A percentile compares a stretch with the other conserved stretches of the same genome.
Evolutionary conservation across 2,113 vertebrate genomes (phyloP).

Genomic region (Gavialis gangeticus): DNA sequence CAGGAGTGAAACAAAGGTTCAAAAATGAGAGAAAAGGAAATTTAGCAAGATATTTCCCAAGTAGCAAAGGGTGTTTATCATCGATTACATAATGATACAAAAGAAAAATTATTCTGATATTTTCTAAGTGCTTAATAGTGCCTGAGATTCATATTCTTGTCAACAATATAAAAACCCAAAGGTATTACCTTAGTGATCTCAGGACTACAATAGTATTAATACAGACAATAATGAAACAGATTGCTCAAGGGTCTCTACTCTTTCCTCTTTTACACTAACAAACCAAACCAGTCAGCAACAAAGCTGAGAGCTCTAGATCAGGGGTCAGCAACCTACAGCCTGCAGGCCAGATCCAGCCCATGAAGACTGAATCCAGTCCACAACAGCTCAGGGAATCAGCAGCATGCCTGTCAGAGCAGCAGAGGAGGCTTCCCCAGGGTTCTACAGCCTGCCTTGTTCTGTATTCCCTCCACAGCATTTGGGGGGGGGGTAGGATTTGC

Average conservation of each 20-base stretch:
- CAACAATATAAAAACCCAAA: neutral
- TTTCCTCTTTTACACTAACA: neutral
- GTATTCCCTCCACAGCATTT: too few species aligned
- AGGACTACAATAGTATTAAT: neutral
- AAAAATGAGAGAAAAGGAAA: neutral
- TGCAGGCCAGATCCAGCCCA: too few species aligned
- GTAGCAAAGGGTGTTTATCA: neutral
- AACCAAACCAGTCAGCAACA: neutral
- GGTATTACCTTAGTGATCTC: neutral
- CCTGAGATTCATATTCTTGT: neutral
- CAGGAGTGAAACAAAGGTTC: neutral
- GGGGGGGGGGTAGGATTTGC: too few species aligned
- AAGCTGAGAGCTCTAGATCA: neutral
- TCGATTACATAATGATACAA: neutral
- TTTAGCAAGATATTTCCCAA: neutral
- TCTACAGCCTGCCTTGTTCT: too few species aligned
- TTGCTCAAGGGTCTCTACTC: neutral
- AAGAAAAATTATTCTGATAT: neutral
- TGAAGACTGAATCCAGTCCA: too few species aligned
- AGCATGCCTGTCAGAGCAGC: too few species aligned
- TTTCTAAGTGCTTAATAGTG: neutral
- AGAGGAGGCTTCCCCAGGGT: too few species aligned
- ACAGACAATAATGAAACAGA: neutral
- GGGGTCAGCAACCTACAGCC: too few species aligned
- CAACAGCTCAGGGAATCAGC: too few species aligned